A percentile compares a stretch with the other conserved stretches of the same genome.
Conservation (phyloP, 2,797 vertebrate species). For the Tadarida brasiliensis region DNA sequence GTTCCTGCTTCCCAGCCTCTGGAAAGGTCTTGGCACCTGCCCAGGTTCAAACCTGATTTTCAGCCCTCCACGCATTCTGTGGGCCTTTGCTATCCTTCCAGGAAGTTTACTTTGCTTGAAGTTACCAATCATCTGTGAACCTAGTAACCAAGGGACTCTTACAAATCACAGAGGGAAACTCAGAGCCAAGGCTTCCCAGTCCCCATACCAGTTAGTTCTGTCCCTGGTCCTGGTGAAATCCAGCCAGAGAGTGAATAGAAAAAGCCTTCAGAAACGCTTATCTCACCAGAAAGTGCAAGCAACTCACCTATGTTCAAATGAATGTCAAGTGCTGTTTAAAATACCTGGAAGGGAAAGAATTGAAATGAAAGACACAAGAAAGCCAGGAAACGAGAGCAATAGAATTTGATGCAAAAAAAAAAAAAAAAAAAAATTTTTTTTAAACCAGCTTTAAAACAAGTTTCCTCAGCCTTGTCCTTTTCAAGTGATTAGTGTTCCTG, state of each 20-base stretch:
- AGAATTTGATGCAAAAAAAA: conserved; percentile 21
- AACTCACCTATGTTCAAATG: background rate
- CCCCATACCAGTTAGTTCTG: background rate
- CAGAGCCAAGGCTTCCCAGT: background rate
- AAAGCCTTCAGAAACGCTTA: conserved; percentile 6
- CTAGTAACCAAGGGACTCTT: background rate
- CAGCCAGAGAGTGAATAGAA: background rate
- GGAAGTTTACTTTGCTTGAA: conserved; percentile 16
- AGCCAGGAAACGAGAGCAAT: background rate
- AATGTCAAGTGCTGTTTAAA: background rate
- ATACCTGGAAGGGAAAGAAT: background rate
- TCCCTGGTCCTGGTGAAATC: background rate
- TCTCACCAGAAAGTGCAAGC: conserved; percentile 31
- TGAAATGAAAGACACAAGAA: background rate
- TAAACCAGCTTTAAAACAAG: conserved; percentile 32
- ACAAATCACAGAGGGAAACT: conserved; percentile 36
- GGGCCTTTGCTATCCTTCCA: background rate
- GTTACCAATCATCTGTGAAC: background rate
- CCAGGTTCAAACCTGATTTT: background rate
- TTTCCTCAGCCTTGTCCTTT: conserved; percentile 49
- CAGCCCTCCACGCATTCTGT: background rate
- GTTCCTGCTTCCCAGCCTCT: background rate
- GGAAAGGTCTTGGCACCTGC: background rate
- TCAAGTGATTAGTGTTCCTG: conserved; percentile 65
- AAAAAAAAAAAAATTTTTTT: background rate